Base-by-base conservation (phyloP, 2,888 invertebrate genomes). In the Epsilonema sp. region DNA sequence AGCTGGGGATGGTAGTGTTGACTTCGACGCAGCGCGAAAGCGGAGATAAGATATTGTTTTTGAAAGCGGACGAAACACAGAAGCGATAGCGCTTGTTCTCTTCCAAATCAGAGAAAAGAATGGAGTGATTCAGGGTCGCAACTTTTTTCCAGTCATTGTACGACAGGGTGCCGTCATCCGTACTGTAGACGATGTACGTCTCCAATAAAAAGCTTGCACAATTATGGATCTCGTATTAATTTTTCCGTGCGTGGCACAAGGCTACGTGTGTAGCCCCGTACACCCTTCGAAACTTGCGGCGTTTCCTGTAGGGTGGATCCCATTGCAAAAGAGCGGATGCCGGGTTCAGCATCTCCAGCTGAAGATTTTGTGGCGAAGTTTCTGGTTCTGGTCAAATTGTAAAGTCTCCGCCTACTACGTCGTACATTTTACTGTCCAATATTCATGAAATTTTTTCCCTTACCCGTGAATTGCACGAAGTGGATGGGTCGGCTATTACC, bases 361-460 rank as follows among this genome's bases (percentile, higher is more conserved):
- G 19, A 46, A 61, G 59, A 49, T 61, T 61, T 42, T 61, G 61
- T 2, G 61, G 61, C 46, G 55, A 55, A 25, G 62, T 49, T 45
- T 62, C 60, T 5, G 61, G 61, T 45, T 62, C 61, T 60, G 39
- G 46, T n/a, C n/a, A n/a, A n/a, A n/a, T n/a, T n/a, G n/a, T n/a
- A n/a, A n/a, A n/a, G n/a, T n/a, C n/a, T n/a, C n/a, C n/a, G n/a
- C n/a, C n/a, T n/a, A n/a, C n/a, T n/a, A n/a, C n/a, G n/a, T n/a
- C n/a, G n/a, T n/a, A n/a, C n/a, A n/a, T n/a, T n/a, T n/a, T n/a
- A n/a, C n/a, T n/a, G n/a, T n/a, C n/a, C n/a, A 53, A 45, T 2
- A 11, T 20, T 23, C 20, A 39, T 11, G 31, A 19, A 16, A 20
- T 26, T n/a, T 38, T n/a, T 38, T 38, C 5, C 20, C 5, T 38